Evolutionary conservation across 2,113 vertebrate species (phyloP).

Genomic region (Ondatra zibethicus): DNA sequence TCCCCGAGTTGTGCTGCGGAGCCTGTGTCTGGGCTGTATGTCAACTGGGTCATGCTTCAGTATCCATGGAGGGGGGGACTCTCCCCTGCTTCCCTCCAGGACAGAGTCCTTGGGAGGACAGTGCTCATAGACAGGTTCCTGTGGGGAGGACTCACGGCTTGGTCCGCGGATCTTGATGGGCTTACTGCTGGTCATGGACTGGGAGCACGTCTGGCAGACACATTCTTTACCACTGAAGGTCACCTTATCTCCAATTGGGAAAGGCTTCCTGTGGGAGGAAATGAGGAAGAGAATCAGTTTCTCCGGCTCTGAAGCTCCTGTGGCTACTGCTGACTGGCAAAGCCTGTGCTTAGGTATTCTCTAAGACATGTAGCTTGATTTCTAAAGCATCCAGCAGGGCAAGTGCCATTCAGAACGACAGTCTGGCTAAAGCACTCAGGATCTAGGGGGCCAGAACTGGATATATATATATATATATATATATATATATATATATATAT

Average conservation of each 20-base stretch:
- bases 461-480: too few relatives aligned
- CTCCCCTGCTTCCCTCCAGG: not conserved
- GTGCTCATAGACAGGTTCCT: accelerated
- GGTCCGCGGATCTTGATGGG: slow-evolving; percentile 98
- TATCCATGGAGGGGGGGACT: slow-evolving; percentile 10
- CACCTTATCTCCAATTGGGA: slow-evolving; percentile 98
- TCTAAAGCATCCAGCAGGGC: not conserved
- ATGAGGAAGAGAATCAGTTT: slow-evolving; percentile 9
- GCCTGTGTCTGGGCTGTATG: not conserved
- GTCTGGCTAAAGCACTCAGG: not conserved
- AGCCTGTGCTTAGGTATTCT: too few relatives aligned
- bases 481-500: too few relatives aligned
- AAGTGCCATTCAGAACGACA: not conserved
- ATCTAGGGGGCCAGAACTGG: not conserved
- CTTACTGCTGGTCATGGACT: slow-evolving; percentile 92
- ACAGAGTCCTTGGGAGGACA: not conserved
- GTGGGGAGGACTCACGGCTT: slow-evolving; percentile 92
- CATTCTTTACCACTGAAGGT: slow-evolving; percentile 99
- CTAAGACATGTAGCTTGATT: not conserved
- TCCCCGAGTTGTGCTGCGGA: not conserved
- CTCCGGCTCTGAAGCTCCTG: not conserved
- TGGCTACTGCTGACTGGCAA: not conserved
- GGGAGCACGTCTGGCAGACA: slow-evolving; percentile 97
- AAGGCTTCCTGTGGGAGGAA: slow-evolving; percentile 92
- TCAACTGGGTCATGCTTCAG: slow-evolving; percentile 62